Evolutionary conservation across 2,113 vertebrate genomes (phyloP).

Genomic region (Lepus americanus): DNA sequence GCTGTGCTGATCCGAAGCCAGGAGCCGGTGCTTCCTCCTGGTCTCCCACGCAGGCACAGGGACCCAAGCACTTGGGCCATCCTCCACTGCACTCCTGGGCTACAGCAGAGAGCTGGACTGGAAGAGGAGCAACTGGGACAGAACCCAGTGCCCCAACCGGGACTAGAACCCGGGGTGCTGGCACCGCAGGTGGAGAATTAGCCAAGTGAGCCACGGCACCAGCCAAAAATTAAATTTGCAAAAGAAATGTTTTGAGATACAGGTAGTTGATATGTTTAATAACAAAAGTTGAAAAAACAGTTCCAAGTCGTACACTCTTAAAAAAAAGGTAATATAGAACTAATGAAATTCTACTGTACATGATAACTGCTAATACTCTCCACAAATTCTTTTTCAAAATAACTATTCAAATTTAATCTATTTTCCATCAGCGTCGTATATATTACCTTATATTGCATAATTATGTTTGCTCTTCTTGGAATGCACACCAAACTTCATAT

Average conservation of each 20-base stretch:
- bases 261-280: background rate
- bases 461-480: background rate
- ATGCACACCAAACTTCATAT: background rate
- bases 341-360: background rate
- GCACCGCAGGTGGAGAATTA: no score
- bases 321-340: background rate
- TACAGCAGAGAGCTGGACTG: no score
- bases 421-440: background rate
- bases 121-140: no score
- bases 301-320: background rate
- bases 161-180: no score
- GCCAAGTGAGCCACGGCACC: no score
- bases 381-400: conserved; percentile 23
- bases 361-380: background rate
- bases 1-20: no score
- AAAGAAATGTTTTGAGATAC: background rate
- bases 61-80: no score
- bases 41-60: no score
- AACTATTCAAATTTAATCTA: background rate
- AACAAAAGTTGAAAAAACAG: conserved; percentile 13
- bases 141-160: no score
- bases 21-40: no score
- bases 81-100: no score
- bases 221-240: background rate
- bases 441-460: background rate